phyloP scores from a whole-genome alignment of 2,888 invertebrate genomes.

The Sphinx pinastri region DNA sequence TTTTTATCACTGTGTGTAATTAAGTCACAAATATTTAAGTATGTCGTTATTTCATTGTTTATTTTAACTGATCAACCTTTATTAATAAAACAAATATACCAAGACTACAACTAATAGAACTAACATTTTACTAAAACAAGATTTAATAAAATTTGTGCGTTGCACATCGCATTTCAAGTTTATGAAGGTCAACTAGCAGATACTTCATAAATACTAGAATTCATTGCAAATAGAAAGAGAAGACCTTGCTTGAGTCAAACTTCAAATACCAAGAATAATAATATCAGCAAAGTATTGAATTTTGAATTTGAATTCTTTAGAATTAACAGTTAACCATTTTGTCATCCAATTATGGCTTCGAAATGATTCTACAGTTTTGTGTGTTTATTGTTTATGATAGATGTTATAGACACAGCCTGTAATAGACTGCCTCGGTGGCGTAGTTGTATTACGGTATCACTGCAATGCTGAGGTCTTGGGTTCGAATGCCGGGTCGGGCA shows the following conservation, averaged over 20 bases:
- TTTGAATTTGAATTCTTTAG: neutral
- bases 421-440: too few relatives aligned
- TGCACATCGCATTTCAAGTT: neutral
- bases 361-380: neutral
- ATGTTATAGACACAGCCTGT: slow-evolving; percentile 8
- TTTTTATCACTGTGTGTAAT: slow-evolving; percentile 1
- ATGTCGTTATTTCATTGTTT: slow-evolving; percentile 9
- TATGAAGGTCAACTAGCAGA: slow-evolving; percentile 20
- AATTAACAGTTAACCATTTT: too few relatives aligned
- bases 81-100: neutral
- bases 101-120: neutral
- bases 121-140: neutral
- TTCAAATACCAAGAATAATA: neutral
- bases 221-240: neutral
- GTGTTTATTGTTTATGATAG: neutral
- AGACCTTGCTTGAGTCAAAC: neutral
- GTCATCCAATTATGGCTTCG: neutral
- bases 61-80: neutral
- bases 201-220: slow-evolving; percentile 18
- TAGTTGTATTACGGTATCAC: too few relatives aligned
- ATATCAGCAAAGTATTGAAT: neutral
- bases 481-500: too few relatives aligned
- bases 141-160: neutral
- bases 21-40: neutral
- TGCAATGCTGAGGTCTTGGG: too few relatives aligned